Evolutionary conservation across 1,140 invertebrate genomes (phyloP), one percentile per base, ranked within the genome.

Genomic region (Zaprionus camerounensis): DNA sequence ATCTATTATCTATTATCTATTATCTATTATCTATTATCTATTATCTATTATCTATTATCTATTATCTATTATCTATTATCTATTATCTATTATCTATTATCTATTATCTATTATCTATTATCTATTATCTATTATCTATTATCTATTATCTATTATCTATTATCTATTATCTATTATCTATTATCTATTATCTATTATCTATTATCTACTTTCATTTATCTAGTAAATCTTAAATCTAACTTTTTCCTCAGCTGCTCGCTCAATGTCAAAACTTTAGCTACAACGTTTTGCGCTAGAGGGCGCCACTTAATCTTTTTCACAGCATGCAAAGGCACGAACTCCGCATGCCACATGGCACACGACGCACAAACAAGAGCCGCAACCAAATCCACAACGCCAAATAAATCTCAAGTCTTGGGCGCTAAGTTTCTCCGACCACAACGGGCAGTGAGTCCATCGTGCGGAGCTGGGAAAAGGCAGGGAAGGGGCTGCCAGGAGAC

Each of bases 351-450:
- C 41, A 46, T 17, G 41, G n/a, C 41, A 6, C 53, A 28, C 46
- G 51, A 22, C 28, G 57, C 67, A 70, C 67, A 57, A 62, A 46
- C 58, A 62, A 63, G 62, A 65, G 34, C 55, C 51, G 41, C 28
- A 70, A 76, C 75, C 61, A 56, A 64, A 74, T 77, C 78, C 78
- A 59, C 65, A 78, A 78, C 78, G 77, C 38, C 38, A 65, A 77
- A 80, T 80, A 80, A 80, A 80, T 78, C 76, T 69, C 71, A 69
- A 56, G 75, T 73, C 67, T 67, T 76, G 63, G 51, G 20, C 44
- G 62, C 34, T 61, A 78, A 79, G 56, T 70, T 75, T 71, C 41
- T 36, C 66, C 57, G 12, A 71, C 76, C 65, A 46, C 72, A 75
- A 2, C 41, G 41, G 41, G 41, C 41, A 46, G 2, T 9, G 41